phyloP scores from a whole-genome alignment of 2,797 vertebrate genomes.

The Enteromius argenteus region DNA sequence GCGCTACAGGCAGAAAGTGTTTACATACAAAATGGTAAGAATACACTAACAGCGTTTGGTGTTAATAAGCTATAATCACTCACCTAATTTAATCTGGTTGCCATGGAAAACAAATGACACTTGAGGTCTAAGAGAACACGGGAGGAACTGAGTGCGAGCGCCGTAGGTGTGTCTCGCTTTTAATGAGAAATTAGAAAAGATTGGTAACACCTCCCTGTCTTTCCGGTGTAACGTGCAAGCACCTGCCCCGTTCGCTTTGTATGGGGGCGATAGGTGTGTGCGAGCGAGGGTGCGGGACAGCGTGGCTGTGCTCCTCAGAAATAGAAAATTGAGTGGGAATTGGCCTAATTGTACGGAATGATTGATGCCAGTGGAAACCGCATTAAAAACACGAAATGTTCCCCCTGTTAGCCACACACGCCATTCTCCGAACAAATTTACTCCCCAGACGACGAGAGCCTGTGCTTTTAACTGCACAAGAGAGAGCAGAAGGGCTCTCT shows the following conservation, averaged over 20 bases:
- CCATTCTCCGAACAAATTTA: constrained; percentile 74
- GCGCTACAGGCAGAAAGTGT: constrained; percentile 81
- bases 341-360: constrained; percentile 90
- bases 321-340: constrained; percentile 87
- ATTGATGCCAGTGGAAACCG: constrained; percentile 92
- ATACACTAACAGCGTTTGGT: constrained; percentile 83
- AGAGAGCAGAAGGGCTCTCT: constrained; percentile 58
- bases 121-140: constrained; percentile 83
- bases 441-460: constrained; percentile 65
- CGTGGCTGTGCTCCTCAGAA: constrained; percentile 85
- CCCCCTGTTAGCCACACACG: constrained; percentile 76
- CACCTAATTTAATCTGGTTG: constrained; percentile 89
- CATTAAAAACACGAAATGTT: constrained; percentile 80
- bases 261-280: constrained; percentile 62
- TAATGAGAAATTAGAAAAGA: constrained; percentile 68
- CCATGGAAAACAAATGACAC: constrained; percentile 88
- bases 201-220: constrained; percentile 67
- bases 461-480: constrained; percentile 59
- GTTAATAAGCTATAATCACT: constrained; percentile 86
- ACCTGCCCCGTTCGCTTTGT: constrained; percentile 78
- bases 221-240: constrained; percentile 81
- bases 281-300: constrained; percentile 72
- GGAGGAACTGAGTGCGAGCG: constrained; percentile 64
- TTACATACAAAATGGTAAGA: constrained; percentile 86
- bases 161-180: constrained; percentile 75